These are phyloP conservation scores for Gadopsis marmoratus DNA, from an alignment of 2,797 vertebrate species.

Conservation along the genomic window DNA sequence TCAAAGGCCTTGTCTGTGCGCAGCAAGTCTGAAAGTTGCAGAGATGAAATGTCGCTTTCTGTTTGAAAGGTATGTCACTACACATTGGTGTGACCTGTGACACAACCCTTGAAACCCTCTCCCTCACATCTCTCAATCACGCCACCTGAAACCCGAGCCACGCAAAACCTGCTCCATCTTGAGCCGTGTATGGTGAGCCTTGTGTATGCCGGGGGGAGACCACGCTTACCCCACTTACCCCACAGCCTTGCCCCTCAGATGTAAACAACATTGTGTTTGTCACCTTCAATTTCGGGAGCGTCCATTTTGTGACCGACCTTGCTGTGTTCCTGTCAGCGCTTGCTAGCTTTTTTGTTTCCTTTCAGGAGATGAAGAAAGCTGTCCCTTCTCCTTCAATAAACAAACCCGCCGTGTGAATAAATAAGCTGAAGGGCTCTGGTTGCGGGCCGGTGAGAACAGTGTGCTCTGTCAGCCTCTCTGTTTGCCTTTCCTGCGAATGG, in stretches of 20 bases:
- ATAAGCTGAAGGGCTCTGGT: conserved; percentile 79
- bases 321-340: conserved; percentile 74
- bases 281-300: conserved; percentile 77
- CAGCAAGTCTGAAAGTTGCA: conserved; percentile 32
- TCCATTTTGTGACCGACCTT: conserved; percentile 78
- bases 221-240: conserved; percentile 16
- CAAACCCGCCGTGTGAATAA: conserved; percentile 83
- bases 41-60: conserved; percentile 56
- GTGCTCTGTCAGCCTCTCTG: conserved; percentile 71
- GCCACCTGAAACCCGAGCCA: conserved; percentile 67
- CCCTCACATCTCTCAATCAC: conserved; percentile 66
- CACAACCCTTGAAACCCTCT: conserved; percentile 60
- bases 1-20: conserved; percentile 66
- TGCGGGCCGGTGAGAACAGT: conserved; percentile 69
- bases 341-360: conserved; percentile 73
- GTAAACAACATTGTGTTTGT: conserved; percentile 83
- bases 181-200: conserved; percentile 55
- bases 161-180: conserved; percentile 48
- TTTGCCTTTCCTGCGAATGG: conserved; percentile 71
- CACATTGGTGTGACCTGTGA: conserved; percentile 75
- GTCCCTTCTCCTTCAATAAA: conserved; percentile 80
- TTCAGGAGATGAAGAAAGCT: conserved; percentile 77
- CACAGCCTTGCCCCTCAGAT: conserved; percentile 46
- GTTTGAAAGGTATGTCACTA: conserved; percentile 82
- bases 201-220: conserved; percentile 30